Evolutionary conservation across 2,888 invertebrate species (phyloP), one percentile per base, ranked within the genome.

Genomic region (Chloromyia formosa): DNA sequence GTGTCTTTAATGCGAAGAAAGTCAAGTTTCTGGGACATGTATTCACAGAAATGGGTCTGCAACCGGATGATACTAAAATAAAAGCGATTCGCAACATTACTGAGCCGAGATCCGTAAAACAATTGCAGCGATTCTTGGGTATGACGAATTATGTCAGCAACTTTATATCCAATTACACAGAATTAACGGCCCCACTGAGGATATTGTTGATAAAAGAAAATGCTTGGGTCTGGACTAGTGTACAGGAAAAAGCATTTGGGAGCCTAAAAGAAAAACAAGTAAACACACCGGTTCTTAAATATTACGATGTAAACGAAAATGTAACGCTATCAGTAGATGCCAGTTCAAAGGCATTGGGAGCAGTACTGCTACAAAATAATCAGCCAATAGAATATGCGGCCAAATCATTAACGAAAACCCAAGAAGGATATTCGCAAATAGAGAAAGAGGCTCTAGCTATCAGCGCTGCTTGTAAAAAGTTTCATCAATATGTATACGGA

Each of bases 251-350:
- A 53, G 53, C 53, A 3, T 53, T 53, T 12, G 10, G 14, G 53
- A 53, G 3, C 3, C 14, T 53, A 4, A 75, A 78, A 66, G 69
- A 74, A 27, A 20, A 66, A 9, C 68, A 78, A 4, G 74, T 75
- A 10, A 74, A 78, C 3, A 77, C 79, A 20, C 79, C 79, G n/a
- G 68, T 80, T 9, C 75, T 83, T n/a, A 54, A 77, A 35, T 81
- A 79, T 77, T 81, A 78, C 75, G 79, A 81, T 75, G 73, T 78
- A 5, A 79, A 79, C 27, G 77, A 79, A 73, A 73, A 78, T 18
- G 78, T 82, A 7, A 77, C 75, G 22, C 68, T 81, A 4, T 79
- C 79, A 40, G 80, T 80, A 10, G 77, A 79, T 54, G 77, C 77
- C 62, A 79, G 77, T 20, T 53, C 53, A 4, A 53, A 35, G 27